Percentiles rank a stretch among this genome's conserved stretches.
These are phyloP conservation scores for Phymastichus coffea DNA, from an alignment of 1,140 invertebrate species.

Conservation along the genomic window DNA sequence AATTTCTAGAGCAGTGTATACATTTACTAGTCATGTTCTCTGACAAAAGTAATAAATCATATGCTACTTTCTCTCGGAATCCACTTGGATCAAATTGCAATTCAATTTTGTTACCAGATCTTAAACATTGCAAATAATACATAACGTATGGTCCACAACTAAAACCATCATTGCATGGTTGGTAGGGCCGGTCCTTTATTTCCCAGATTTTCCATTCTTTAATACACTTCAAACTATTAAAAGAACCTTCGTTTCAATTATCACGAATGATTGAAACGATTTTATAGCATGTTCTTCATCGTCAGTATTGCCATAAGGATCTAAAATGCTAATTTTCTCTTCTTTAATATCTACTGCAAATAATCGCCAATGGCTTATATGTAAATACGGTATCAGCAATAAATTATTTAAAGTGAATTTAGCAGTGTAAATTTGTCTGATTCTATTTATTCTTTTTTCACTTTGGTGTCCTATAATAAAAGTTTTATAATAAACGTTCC, in stretches of 20 bases:
- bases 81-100: neutral
- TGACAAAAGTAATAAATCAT: no score
- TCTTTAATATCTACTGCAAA: conserved; percentile 18
- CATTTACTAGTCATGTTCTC: neutral
- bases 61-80: neutral
- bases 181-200: neutral
- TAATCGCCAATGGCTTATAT: conserved; percentile 23
- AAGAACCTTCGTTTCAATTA: no score
- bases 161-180: neutral
- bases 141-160: conserved; percentile 1
- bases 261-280: conserved; percentile 8
- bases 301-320: conserved; percentile 21
- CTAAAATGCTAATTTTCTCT: no score
- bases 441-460: neutral
- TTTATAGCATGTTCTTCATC: conserved; percentile 7
- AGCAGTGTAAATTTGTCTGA: neutral
- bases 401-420: neutral
- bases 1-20: neutral
- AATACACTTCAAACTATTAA: no score
- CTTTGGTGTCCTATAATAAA: conserved; percentile 7
- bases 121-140: neutral
- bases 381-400: conserved; percentile 26
- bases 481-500: conserved; percentile 17
- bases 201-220: neutral
- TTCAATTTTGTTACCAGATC: neutral